phyloP scores from a whole-genome alignment of 2,888 invertebrate genomes.

The Ectemnius lituratus region DNA sequence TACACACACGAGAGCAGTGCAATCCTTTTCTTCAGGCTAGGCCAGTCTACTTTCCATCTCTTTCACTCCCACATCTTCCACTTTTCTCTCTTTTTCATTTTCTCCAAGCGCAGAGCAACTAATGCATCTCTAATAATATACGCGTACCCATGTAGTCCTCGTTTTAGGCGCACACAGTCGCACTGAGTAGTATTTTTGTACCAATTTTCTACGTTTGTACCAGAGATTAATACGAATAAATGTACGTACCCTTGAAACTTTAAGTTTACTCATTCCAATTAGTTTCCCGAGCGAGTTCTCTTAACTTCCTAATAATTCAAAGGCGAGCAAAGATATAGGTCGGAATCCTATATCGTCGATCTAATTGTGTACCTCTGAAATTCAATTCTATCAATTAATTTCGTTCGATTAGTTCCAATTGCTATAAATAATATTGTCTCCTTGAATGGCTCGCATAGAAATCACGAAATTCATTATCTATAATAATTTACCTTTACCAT shows the following conservation, averaged over 20 bases:
- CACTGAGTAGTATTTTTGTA: constrained; percentile 39
- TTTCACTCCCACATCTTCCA: too few relatives aligned
- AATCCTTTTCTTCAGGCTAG: constrained; percentile 42
- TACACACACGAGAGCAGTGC: constrained; percentile 19
- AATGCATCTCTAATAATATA: constrained; percentile 18
- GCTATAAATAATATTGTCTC: too few relatives aligned
- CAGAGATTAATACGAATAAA: constrained; percentile 44
- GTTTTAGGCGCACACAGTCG: constrained; percentile 18
- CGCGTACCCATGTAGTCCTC: constrained; percentile 14
- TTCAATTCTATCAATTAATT: too few relatives aligned
- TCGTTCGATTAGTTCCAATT: too few relatives aligned
- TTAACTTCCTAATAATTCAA: too few relatives aligned
- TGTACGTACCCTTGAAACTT: constrained; percentile 18
- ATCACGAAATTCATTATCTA: too few relatives aligned
- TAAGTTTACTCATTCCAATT: not conserved
- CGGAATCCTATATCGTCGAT: too few relatives aligned
- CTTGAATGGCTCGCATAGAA: too few relatives aligned
- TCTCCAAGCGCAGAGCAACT: not conserved
- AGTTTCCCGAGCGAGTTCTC: not conserved
- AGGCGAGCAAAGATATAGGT: too few relatives aligned
- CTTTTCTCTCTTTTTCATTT: too few relatives aligned
- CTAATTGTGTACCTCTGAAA: too few relatives aligned
- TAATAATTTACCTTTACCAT: too few relatives aligned
- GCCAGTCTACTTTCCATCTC: constrained; percentile 34
- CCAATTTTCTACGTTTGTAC: constrained; percentile 47